These are phyloP conservation scores for Dolichomitus sp. DNA, from an alignment of 2,888 invertebrate species.

Conservation along the genomic window DNA sequence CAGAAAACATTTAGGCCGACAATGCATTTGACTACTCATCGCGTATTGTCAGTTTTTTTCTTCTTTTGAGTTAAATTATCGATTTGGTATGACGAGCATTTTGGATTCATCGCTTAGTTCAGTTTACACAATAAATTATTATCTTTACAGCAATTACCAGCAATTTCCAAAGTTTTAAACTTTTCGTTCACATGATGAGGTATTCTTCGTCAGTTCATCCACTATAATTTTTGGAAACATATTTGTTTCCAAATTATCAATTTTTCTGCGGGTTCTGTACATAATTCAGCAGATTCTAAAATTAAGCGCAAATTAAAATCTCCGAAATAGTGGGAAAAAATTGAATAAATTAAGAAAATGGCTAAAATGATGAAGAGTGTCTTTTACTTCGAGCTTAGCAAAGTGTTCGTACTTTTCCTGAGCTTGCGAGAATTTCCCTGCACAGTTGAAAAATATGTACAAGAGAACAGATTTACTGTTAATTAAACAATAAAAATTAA, in stretches of 20 bases:
- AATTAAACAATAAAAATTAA: not conserved
- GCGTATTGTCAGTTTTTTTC: not conserved
- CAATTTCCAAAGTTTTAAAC: conserved; percentile 6
- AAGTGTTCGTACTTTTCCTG: not conserved
- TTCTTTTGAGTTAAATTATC: not conserved
- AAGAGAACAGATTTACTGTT: not conserved
- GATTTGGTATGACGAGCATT: conserved; percentile 17
- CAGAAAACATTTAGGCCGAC: not conserved
- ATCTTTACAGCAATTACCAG: not conserved
- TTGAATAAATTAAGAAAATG: no score
- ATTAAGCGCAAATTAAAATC: no score
- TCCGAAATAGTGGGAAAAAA: no score
- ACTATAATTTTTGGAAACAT: no score
- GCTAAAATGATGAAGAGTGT: no score
- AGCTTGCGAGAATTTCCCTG: not conserved
- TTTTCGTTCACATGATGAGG: not conserved
- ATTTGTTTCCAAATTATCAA: no score
- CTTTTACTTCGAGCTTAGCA: not conserved
- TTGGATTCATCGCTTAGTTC: conserved; percentile 24
- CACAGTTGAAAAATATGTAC: not conserved
- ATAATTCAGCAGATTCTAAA: no score
- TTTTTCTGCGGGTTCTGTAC: no score
- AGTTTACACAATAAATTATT: not conserved
- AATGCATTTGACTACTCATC: not conserved
- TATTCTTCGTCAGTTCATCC: no score